Percentiles rank a stretch among this genome's conserved stretches.
phyloP scores from a whole-genome alignment of 2,888 invertebrate genomes.

The Dexiosoma caninum region DNA sequence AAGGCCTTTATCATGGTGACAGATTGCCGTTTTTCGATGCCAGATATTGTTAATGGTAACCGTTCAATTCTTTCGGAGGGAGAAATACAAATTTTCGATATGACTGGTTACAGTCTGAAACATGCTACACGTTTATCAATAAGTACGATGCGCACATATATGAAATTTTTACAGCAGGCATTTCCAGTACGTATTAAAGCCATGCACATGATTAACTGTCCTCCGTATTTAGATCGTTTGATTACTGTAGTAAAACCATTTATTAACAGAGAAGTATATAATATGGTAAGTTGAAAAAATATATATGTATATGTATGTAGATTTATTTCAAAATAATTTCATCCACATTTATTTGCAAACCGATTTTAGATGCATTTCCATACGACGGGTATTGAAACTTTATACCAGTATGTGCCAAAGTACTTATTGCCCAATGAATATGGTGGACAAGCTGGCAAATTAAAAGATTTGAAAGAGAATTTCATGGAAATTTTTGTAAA shows the following conservation, averaged over 20 bases:
- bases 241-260: constrained; percentile 82
- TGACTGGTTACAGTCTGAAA: constrained; percentile 81
- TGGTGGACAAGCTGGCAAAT: constrained; percentile 70
- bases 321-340: too few species aligned
- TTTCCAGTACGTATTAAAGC: constrained; percentile 73
- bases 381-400: constrained; percentile 81
- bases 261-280: constrained; percentile 82
- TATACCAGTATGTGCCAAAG: constrained; percentile 81
- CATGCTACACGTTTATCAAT: constrained; percentile 80
- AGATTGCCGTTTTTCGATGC: constrained; percentile 79
- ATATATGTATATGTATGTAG: too few species aligned
- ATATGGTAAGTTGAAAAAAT: constrained; percentile 78
- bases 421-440: constrained; percentile 72
- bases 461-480: constrained; percentile 79
- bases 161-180: constrained; percentile 72
- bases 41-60: constrained; percentile 63
- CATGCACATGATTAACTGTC: constrained; percentile 82
- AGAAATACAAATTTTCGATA: constrained; percentile 85
- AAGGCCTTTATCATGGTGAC: constrained; percentile 86
- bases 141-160: constrained; percentile 70
- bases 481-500: constrained; percentile 81
- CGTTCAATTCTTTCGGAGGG: constrained; percentile 75
- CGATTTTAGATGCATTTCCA: constrained; percentile 83
- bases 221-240: constrained; percentile 82
- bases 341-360: not conserved